phyloP scores from a whole-genome alignment of 2,888 invertebrate genomes.

The Siphlonurus alternatus region DNA sequence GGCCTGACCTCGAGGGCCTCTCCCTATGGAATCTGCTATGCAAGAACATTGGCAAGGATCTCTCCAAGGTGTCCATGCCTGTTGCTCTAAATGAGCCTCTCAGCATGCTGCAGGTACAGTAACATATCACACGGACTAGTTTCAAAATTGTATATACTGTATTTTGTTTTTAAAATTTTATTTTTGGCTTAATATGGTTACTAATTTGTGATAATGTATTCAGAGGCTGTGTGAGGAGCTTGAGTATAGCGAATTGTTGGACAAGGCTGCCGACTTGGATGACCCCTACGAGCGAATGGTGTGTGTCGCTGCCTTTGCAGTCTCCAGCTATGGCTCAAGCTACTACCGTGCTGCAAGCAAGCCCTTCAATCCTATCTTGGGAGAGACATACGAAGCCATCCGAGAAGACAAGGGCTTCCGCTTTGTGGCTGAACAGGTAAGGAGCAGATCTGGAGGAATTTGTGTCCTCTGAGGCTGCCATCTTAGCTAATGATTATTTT shows the following conservation, averaged over 20 bases:
- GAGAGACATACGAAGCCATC: conserved; percentile 67
- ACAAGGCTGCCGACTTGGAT: conserved; percentile 48
- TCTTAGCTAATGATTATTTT: background rate
- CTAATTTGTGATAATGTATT: conserved; percentile 17
- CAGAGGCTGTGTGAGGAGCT: conserved; percentile 69
- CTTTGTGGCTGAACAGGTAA: conserved; percentile 62
- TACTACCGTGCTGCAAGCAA: conserved; percentile 62
- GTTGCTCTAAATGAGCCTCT: conserved; percentile 72
- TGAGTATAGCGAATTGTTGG: conserved; percentile 64
- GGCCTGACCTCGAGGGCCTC: conserved; percentile 58
- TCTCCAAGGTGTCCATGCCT: conserved; percentile 74
- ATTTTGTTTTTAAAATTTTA: background rate
- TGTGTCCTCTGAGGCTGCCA: no score
- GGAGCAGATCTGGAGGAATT: background rate
- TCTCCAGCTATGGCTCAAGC: conserved; percentile 57
- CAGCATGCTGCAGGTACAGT: conserved; percentile 51
- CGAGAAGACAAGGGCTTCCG: conserved; percentile 60
- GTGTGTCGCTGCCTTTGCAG: conserved; percentile 62
- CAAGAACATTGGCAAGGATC: conserved; percentile 71
- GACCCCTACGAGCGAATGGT: conserved; percentile 57
- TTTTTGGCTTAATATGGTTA: background rate
- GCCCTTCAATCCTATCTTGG: conserved; percentile 69
- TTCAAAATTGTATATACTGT: background rate
- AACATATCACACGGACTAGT: background rate
- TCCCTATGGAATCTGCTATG: conserved; percentile 63